A percentile compares a stretch with the other conserved stretches of the same genome.
Evolutionary conservation across 2,888 invertebrate genomes (phyloP).

Genomic region (Lasioglossum vierecki): DNA sequence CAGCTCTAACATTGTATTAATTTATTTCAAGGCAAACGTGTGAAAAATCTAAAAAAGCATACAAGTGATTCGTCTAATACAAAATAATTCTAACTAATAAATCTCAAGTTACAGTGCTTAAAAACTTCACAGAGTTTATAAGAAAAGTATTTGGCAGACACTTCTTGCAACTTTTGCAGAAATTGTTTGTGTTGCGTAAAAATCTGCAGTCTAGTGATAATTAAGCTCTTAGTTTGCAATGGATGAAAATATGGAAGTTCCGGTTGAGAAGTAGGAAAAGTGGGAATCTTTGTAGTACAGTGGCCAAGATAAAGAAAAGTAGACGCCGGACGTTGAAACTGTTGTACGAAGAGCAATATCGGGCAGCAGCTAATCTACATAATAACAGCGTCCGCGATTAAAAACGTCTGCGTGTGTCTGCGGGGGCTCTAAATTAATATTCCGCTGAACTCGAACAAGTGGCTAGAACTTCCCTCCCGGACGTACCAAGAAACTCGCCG

Average conservation of each 20-base stretch:
- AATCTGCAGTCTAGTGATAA: background rate
- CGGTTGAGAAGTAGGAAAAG: too few species aligned
- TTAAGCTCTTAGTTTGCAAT: background rate
- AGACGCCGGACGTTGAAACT: background rate
- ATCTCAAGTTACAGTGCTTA: too few species aligned
- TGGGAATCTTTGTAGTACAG: background rate
- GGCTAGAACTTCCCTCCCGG: constrained; percentile 48
- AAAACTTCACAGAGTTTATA: too few species aligned
- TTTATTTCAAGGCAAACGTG: too few species aligned
- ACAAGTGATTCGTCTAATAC: too few species aligned
- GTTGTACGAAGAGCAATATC: constrained; percentile 16
- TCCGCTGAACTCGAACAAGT: constrained; percentile 66
- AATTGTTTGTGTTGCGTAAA: background rate
- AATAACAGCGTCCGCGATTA: constrained; percentile 58
- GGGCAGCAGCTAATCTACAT: constrained; percentile 44
- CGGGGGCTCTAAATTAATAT: constrained; percentile 68
- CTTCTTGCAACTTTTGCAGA: background rate
- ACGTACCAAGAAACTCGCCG: constrained; percentile 59
- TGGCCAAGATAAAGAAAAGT: background rate
- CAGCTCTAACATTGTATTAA: too few species aligned
- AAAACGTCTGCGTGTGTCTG: constrained; percentile 61
- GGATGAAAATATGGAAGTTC: constrained; percentile 2
- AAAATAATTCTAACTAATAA: too few species aligned
- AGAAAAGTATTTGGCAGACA: background rate
- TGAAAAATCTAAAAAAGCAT: too few species aligned